phyloP scores from a whole-genome alignment of 2,797 vertebrate genomes.

The Hemibagrus guttatus region DNA sequence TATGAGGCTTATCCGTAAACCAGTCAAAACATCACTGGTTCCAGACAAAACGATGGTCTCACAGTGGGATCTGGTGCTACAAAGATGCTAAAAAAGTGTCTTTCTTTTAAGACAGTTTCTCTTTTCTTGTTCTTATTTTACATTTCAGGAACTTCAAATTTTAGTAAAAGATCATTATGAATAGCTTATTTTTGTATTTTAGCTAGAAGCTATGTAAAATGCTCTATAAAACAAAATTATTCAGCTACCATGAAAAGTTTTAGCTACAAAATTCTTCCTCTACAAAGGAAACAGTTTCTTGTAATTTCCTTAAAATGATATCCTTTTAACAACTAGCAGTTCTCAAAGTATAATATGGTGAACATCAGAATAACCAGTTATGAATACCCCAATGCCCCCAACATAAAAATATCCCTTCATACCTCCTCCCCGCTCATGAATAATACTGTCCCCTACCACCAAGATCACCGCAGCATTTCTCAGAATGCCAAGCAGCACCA shows the following conservation, averaged over 20 bases:
- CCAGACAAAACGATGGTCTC: background rate
- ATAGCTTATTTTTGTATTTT: background rate
- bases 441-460: constrained; percentile 70
- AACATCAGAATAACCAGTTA: background rate
- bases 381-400: too few relatives aligned
- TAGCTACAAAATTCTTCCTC: too few relatives aligned
- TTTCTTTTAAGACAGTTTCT: background rate
- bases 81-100: background rate
- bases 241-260: too few relatives aligned
- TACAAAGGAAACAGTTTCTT: background rate
- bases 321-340: background rate
- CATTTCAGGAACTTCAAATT: background rate
- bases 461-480: constrained; percentile 72
- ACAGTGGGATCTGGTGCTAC: background rate
- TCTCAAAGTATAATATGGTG: background rate
- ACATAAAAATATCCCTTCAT: constrained; percentile 9
- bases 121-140: background rate
- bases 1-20: background rate
- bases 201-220: background rate
- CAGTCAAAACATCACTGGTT: background rate
- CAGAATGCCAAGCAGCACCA: constrained; percentile 74
- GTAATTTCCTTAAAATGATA: background rate
- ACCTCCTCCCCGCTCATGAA: constrained; percentile 65
- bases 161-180: background rate
- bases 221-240: background rate